These are phyloP conservation scores for Saguinus imperator DNA, from an alignment of 2,113 vertebrate species.

Conservation along the genomic window DNA sequence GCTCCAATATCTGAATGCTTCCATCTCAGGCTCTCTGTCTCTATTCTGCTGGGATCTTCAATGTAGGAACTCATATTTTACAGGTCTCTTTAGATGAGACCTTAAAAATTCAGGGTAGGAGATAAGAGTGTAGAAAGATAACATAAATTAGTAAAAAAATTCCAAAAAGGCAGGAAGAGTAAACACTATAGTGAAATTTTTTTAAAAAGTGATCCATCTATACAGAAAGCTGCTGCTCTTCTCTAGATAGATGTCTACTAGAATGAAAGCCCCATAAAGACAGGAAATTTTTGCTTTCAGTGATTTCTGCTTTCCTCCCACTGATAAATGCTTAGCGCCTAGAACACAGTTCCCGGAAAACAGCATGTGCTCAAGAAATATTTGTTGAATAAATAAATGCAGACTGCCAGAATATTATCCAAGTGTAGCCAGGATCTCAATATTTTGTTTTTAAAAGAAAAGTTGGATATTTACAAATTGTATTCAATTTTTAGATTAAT, in stretches of 20 bases:
- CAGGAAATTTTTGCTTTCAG: not conserved
- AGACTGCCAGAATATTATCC: not conserved
- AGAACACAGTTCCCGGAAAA: not conserved
- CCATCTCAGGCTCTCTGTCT: accelerated
- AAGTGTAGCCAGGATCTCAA: not conserved
- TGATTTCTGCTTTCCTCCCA: not conserved
- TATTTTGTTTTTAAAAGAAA: not conserved
- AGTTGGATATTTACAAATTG: not conserved
- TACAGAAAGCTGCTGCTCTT: accelerated
- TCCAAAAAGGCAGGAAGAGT: not conserved
- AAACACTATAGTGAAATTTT: not conserved
- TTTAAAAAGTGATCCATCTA: not conserved
- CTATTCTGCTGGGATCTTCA: not conserved
- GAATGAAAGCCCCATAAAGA: not conserved
- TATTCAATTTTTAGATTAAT: not conserved
- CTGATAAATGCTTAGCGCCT: not conserved
- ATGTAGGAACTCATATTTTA: not conserved
- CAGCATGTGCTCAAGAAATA: not conserved
- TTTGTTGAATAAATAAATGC: not conserved
- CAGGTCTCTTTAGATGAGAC: not conserved
- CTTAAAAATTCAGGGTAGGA: not conserved
- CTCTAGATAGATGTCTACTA: not conserved
- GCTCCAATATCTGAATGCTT: not conserved
- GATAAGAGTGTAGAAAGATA: not conserved
- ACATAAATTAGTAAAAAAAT: not conserved